Evolutionary conservation across 2,113 vertebrate species (phyloP).

Genomic region (Eublepharis macularius): DNA sequence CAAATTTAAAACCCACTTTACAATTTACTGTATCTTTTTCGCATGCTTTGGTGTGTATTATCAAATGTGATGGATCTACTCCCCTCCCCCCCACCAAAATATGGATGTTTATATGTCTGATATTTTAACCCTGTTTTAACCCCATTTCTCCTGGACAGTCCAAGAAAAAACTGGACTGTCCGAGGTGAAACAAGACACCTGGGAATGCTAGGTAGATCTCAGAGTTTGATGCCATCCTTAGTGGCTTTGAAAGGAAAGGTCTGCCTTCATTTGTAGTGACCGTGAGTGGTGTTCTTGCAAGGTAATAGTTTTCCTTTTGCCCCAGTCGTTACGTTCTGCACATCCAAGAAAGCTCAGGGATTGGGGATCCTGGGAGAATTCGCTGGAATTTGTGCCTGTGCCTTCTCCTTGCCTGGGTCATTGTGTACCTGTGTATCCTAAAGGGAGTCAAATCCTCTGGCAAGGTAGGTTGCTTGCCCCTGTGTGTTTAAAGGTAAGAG

Average conservation of each 20-base stretch:
- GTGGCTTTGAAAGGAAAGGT: not conserved
- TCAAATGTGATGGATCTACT: not conserved
- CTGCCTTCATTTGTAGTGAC: accelerated
- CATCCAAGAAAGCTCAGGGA: conserved; percentile 83
- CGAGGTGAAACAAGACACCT: too few relatives aligned
- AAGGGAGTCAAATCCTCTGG: conserved; percentile 85
- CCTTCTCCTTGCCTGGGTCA: conserved; percentile 80
- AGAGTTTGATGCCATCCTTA: not conserved
- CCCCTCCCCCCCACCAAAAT: too few relatives aligned
- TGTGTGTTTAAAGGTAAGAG: not conserved
- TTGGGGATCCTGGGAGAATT: conserved; percentile 75
- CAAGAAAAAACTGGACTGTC: too few relatives aligned
- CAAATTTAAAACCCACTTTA: not conserved
- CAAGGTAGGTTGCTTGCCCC: conserved; percentile 69
- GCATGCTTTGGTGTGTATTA: not conserved
- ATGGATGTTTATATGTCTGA: too few relatives aligned
- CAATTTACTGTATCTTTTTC: not conserved
- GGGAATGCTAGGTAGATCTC: too few relatives aligned
- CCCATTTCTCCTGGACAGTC: too few relatives aligned
- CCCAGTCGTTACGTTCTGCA: conserved; percentile 81
- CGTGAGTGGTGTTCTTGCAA: not conserved
- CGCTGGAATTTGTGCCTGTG: conserved; percentile 83
- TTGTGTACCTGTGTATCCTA: conserved; percentile 82
- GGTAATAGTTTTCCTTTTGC: conserved; percentile 5
- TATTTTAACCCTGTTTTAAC: too few relatives aligned